Base-by-base conservation (phyloP, 2,888 invertebrate genomes). In the Stomorhina lunata region DNA sequence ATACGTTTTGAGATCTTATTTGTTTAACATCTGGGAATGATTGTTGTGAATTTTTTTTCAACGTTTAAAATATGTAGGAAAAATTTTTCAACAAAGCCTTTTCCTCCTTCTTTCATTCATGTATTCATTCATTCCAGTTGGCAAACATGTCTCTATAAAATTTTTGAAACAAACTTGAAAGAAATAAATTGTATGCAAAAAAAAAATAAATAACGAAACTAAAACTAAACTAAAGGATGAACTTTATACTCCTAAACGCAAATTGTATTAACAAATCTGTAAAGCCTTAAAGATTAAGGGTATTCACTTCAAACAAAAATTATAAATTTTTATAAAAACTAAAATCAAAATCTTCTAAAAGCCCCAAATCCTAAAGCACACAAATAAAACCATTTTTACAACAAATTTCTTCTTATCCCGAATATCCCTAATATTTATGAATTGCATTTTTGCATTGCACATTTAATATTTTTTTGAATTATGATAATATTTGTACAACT, bases 11-110 rank as follows among this genome's bases (percentile, higher is more conserved):
- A 80, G 75, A 69, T 80, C 76, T 76, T 76, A 81, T 81, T 81
- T 81, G 80, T 71, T 81, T 65, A 81, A 76, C 80, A 81, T 81
- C 80, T 81, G 80, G 69, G 25, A 66, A 76, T 57, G 80, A 71
- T 81, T 69, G 40, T 81, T 75, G 40, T 53, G 32, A 9, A 15
- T 15, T 48, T 32, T 40, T 45, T 37, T 50, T 22, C 7, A 59
- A 29, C 50, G 29, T 17, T 20, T 65, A 20, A 32, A 63, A 15
- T 15, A 12, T 50, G 32, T 61, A 32, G 53, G 25, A 45, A 40
- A 80, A 66, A 80, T 73, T 72, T 73, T 73, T 10, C 32, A 66
- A 53, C 66, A 80, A 73, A 73, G 72, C 79, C 50, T 34, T 32
- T 17, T 32, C 6, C 17, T 43, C n/a, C n/a, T n/a, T n/a, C n/a